These are phyloP conservation scores for Drosophila macrospina DNA, from an alignment of 2,888 invertebrate genomes.

Conservation along the genomic window DNA sequence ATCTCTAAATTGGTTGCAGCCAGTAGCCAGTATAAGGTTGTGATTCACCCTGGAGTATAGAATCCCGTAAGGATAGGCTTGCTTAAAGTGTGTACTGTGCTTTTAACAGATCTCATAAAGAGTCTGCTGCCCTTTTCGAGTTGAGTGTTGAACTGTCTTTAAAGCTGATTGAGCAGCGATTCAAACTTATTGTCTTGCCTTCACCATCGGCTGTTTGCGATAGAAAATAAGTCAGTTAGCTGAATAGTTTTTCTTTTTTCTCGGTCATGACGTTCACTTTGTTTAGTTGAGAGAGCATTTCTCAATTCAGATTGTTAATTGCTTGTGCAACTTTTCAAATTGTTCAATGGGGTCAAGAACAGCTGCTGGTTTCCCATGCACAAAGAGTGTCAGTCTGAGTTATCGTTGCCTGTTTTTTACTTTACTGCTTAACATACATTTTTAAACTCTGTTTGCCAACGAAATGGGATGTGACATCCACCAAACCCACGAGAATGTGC, in stretches of 20 bases:
- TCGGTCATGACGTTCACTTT: background rate
- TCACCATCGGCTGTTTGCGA: background rate
- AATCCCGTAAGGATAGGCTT: background rate
- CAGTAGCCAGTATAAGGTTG: no score
- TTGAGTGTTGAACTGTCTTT: no score
- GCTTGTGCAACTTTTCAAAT: slow-evolving; percentile 10
- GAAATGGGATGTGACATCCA: slow-evolving; percentile 6
- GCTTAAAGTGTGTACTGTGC: no score
- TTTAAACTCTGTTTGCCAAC: slow-evolving; percentile 20
- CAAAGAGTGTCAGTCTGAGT: slow-evolving; percentile 9
- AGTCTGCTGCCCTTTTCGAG: no score
- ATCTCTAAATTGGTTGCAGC: background rate
- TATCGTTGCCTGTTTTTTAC: slow-evolving; percentile 11
- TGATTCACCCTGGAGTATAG: background rate
- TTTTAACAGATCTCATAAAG: no score
- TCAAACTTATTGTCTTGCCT: background rate
- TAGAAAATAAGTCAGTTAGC: background rate
- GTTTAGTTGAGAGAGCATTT: slow-evolving; percentile 5
- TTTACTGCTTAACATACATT: slow-evolving; percentile 22
- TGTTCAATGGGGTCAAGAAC: slow-evolving; percentile 8
- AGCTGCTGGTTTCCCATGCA: background rate
- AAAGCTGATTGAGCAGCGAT: no score
- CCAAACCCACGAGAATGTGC: slow-evolving; percentile 17
- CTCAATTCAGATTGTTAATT: slow-evolving; percentile 9
- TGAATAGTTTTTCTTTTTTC: background rate